Evolutionary conservation across 2,888 invertebrate species (phyloP).

Genomic region (Agrotis ipsilon): DNA sequence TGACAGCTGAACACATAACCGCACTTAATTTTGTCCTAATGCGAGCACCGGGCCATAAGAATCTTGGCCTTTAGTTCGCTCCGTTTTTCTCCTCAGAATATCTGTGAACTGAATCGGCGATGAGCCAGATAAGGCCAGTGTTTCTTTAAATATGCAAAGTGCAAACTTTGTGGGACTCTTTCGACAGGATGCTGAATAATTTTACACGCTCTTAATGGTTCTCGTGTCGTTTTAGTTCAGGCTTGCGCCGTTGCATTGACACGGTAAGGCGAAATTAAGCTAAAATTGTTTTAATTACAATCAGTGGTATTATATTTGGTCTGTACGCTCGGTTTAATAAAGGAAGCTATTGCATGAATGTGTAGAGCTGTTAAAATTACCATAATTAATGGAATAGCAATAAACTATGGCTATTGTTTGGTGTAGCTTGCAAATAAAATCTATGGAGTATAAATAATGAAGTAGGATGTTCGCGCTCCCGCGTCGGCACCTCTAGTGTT

Average conservation of each 20-base stretch:
- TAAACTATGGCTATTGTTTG: conserved; percentile 72
- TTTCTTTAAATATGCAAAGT: conserved; percentile 90
- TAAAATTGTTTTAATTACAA: conserved; percentile 66
- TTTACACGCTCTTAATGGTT: conserved; percentile 89
- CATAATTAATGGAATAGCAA: conserved; percentile 71
- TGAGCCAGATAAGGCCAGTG: conserved; percentile 88
- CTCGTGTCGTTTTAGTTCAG: conserved; percentile 86
- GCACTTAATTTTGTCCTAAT: conserved; percentile 91
- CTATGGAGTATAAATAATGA: conserved; percentile 80
- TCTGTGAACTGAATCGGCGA: conserved; percentile 87
- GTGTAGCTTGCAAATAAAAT: conserved; percentile 76
- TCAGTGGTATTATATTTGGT: conserved; percentile 64
- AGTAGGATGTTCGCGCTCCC: conserved; percentile 77
- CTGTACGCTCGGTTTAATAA: conserved; percentile 50
- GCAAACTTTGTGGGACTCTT: conserved; percentile 87
- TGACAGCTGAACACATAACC: conserved; percentile 88
- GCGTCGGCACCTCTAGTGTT: conserved; percentile 70
- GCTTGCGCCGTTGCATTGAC: conserved; percentile 78
- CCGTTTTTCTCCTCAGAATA: conserved; percentile 85
- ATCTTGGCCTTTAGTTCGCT: conserved; percentile 79
- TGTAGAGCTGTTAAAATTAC: conserved; percentile 47
- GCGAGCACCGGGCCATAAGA: conserved; percentile 82
- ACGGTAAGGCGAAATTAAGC: conserved; percentile 75
- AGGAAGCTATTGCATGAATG: conserved; percentile 48
- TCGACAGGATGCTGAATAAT: conserved; percentile 89